These are phyloP conservation scores for Eupleurogrammus muticus DNA, from an alignment of 2,797 vertebrate species.

Conservation along the genomic window DNA sequence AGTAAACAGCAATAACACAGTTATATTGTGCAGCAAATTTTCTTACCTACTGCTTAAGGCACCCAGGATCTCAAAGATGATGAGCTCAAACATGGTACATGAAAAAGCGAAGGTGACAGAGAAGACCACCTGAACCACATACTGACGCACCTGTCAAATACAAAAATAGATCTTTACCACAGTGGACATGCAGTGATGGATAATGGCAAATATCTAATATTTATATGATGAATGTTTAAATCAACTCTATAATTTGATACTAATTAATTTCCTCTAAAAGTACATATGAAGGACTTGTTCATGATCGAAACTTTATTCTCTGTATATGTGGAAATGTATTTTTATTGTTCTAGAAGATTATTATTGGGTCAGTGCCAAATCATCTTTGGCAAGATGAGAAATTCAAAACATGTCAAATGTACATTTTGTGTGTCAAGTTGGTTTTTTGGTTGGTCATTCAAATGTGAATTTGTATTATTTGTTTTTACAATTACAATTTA, in stretches of 20 bases:
- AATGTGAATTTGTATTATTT: too few relatives aligned
- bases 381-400: too few relatives aligned
- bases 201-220: background rate
- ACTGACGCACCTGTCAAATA: slow-evolving; percentile 91
- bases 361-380: too few relatives aligned
- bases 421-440: too few relatives aligned
- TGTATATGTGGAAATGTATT: background rate
- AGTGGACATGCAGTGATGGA: background rate
- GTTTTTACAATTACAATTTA: too few relatives aligned
- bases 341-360: too few relatives aligned
- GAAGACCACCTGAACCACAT: slow-evolving; percentile 97
- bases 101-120: slow-evolving; percentile 98
- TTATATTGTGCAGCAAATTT: background rate
- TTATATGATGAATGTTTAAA: background rate
- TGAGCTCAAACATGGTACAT: slow-evolving; percentile 99
- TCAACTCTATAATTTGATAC: background rate
- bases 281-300: background rate
- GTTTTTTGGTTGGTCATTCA: too few relatives aligned
- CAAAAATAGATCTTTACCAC: background rate
- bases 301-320: background rate
- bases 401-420: too few relatives aligned
- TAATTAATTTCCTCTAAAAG: background rate
- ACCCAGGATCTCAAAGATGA: slow-evolving; percentile 98
- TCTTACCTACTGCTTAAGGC: slow-evolving; percentile 94
- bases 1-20: background rate